Conservation (phyloP, 2,888 invertebrate species). For the Octonoba sinensis region DNA sequence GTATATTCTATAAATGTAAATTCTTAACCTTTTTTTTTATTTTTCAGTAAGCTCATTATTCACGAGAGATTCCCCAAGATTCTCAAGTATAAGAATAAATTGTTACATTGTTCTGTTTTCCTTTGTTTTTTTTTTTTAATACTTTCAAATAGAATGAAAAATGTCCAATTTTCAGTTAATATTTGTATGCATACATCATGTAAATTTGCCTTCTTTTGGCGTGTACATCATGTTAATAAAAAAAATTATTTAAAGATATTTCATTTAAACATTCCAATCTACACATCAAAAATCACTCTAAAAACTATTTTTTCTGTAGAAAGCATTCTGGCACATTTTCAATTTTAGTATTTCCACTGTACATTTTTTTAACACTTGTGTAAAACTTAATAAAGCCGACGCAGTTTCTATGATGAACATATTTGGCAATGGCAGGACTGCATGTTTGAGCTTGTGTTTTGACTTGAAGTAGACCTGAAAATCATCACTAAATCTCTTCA, state of each 20-base stretch:
- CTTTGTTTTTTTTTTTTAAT: slow-evolving; percentile 12
- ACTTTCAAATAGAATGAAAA: slow-evolving; percentile 9
- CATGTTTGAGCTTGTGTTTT: too few relatives aligned
- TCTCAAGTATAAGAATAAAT: neutral
- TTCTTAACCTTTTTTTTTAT: slow-evolving; percentile 10
- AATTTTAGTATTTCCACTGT: too few relatives aligned
- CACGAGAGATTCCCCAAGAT: slow-evolving; percentile 9
- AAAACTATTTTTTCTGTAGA: too few relatives aligned
- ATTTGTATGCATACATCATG: slow-evolving; percentile 29
- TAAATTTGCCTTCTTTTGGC: slow-evolving; percentile 55
- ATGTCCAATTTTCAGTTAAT: too few relatives aligned
- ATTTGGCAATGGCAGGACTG: too few relatives aligned
- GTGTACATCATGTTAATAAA: slow-evolving; percentile 60
- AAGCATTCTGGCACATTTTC: too few relatives aligned
- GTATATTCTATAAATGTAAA: slow-evolving; percentile 15
- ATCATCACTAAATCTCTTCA: too few relatives aligned
- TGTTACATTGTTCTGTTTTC: neutral
- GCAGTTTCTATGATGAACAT: too few relatives aligned
- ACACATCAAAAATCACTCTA: neutral
- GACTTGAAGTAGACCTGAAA: too few relatives aligned
- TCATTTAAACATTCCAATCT: neutral
- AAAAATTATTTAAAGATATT: slow-evolving; percentile 41
- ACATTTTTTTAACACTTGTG: too few relatives aligned
- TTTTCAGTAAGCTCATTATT: neutral
- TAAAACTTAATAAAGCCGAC: too few relatives aligned